Percentiles rank a stretch among this genome's conserved stretches.
These are phyloP conservation scores for Vireo griseus DNA, from an alignment of 2,797 vertebrate genomes.

Conservation along the genomic window DNA sequence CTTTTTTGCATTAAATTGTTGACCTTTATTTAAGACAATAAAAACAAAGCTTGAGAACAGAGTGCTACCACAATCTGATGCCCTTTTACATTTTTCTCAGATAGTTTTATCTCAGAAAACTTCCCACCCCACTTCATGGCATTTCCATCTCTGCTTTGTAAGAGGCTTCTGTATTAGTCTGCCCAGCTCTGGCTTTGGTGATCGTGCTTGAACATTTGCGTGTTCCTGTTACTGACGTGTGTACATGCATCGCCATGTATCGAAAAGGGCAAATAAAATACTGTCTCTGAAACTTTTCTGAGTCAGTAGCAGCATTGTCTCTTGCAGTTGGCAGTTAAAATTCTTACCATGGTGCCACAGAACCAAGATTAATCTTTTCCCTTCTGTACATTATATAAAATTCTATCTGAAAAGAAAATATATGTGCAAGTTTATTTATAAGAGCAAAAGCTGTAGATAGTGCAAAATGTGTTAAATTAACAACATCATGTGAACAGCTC, in stretches of 20 bases:
- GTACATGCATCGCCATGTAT: background rate
- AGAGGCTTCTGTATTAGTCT: background rate
- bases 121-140: background rate
- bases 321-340: background rate
- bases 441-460: background rate
- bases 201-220: background rate
- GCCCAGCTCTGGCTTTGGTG: background rate
- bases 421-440: background rate
- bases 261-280: background rate
- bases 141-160: background rate
- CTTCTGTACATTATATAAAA: background rate
- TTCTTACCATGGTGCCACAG: background rate
- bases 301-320: background rate
- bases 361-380: background rate
- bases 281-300: background rate
- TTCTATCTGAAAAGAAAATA: background rate
- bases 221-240: accelerated
- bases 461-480: background rate
- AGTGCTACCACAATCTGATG: background rate
- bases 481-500: background rate
- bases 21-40: background rate
- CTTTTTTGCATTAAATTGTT: background rate
- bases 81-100: background rate
- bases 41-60: background rate
- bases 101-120: background rate